A percentile compares a stretch with the other conserved stretches of the same genome.
Evolutionary conservation across 2,888 invertebrate genomes (phyloP).

Genomic region (Trissonchulus latispiculum): DNA sequence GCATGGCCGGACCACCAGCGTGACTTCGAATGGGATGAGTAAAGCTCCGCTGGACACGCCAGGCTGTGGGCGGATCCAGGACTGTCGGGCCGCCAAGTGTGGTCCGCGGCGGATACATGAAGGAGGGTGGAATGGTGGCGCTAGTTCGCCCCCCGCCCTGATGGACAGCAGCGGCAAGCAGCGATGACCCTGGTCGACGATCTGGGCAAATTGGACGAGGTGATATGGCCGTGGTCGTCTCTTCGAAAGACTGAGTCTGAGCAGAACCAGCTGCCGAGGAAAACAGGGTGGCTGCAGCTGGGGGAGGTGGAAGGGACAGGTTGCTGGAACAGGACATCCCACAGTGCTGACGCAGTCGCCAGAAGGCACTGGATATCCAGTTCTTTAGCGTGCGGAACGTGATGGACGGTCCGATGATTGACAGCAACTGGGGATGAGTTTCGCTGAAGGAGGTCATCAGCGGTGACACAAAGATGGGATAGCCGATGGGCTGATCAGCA

Average conservation of each 20-base stretch:
- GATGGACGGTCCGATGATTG: slow-evolving; percentile 57
- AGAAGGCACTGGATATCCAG: not conserved
- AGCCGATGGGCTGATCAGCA: slow-evolving; percentile 96
- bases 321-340: slow-evolving; percentile 6
- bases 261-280: not conserved
- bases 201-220: no score
- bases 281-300: not conserved
- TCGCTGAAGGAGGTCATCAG: slow-evolving; percentile 95
- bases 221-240: not conserved
- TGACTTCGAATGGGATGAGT: slow-evolving; percentile 3
- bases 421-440: slow-evolving; percentile 71
- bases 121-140: not conserved
- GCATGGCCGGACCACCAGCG: not conserved
- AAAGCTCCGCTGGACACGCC: not conserved
- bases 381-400: slow-evolving; percentile 29
- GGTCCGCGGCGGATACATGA: not conserved
- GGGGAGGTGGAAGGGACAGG: not conserved
- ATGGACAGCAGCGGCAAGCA: not conserved
- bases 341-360: not conserved
- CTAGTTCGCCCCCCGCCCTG: not conserved
- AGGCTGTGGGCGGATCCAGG: not conserved
- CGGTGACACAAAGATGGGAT: slow-evolving; percentile 98
- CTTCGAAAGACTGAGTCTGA: not conserved
- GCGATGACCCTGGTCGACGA: no score
- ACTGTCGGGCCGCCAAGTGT: not conserved